Evolutionary conservation across 2,888 invertebrate species (phyloP), one percentile per base, ranked within the genome.

Genomic region (Phortica magna): DNA sequence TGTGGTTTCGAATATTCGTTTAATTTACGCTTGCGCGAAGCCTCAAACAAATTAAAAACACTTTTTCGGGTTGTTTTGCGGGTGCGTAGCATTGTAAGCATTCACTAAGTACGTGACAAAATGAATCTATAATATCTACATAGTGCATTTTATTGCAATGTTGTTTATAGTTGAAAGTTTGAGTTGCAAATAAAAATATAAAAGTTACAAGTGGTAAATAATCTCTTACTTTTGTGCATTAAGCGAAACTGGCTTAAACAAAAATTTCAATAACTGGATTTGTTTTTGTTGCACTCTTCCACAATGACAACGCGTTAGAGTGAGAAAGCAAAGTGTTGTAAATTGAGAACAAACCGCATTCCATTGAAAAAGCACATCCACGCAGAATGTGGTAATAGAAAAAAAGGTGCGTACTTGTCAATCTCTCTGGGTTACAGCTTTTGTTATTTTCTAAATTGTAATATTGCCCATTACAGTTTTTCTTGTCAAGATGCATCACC

Each of bases 401-500:
- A 71, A 77, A 61, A 74, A 74, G 67, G 65, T 61, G 73, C 42
- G 77, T 76, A 17, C 7, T 10, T 22, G 10, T 17, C 61, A 22
- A 22, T 19, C 19, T 22, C 10, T 61, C 19, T 12, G 55, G 10
- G 55, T 14, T 61, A 12, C 7, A 9, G 61, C 61, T 61, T 61
- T 22, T 0, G 19, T 61, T n/a, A 61, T 12, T 61, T 19, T 61
- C 22, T 22, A 31, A 31, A 31, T 31, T 55, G 17, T 55, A 10
- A 61, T 17, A 61, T 19, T 17, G 17, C 17, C 22, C 19, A 3
- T 61, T 61, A 10, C 22, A 61, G 61, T 22, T 22, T 7, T 2
- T 7, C 42, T 17, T 61, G 19, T 2, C 14, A 41, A 81, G 81
- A 89, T 89, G 89, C 89, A 89, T 82, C 89, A 90, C 76, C 90